Evolutionary conservation across 37 sponge, comb jelly and placozoan species (phyloP).

Genomic region (Mnemiopsis leidyi): DNA sequence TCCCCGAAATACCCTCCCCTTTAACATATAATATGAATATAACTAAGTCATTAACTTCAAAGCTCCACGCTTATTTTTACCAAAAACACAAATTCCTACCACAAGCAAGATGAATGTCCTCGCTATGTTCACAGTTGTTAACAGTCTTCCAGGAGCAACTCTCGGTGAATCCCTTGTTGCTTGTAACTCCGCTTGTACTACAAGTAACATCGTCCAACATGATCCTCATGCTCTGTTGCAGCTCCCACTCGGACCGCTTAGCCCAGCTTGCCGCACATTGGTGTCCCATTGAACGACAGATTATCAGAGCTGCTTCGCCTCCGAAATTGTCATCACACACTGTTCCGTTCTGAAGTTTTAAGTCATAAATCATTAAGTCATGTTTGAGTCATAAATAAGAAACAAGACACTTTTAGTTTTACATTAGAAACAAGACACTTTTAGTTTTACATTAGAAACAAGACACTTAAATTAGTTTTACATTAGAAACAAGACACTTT

Average conservation of each 20-base stretch:
- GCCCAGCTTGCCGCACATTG: background rate
- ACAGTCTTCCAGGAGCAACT: slow-evolving; percentile 7
- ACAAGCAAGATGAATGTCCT: background rate
- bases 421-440: no score
- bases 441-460: no score
- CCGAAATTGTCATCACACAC: slow-evolving; percentile 33
- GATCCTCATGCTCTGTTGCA: background rate
- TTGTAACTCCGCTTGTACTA: background rate
- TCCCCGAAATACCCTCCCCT: no score
- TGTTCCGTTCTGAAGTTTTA: background rate
- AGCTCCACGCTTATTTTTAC: no score
- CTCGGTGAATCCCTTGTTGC: background rate
- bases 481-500: no score
- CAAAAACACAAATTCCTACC: no score
- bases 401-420: no score
- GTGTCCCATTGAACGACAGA: background rate
- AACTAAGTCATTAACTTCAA: no score
- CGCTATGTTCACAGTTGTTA: slow-evolving; percentile 7
- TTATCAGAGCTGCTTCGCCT: background rate
- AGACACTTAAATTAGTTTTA: no score
- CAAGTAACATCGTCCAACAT: background rate
- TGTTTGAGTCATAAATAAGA: no score
- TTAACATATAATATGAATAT: no score
- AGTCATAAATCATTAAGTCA: no score
- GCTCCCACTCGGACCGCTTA: background rate